Conservation (phyloP, 1,140 invertebrate genomes). For the silkworm (Bombyx mori) region DNA sequence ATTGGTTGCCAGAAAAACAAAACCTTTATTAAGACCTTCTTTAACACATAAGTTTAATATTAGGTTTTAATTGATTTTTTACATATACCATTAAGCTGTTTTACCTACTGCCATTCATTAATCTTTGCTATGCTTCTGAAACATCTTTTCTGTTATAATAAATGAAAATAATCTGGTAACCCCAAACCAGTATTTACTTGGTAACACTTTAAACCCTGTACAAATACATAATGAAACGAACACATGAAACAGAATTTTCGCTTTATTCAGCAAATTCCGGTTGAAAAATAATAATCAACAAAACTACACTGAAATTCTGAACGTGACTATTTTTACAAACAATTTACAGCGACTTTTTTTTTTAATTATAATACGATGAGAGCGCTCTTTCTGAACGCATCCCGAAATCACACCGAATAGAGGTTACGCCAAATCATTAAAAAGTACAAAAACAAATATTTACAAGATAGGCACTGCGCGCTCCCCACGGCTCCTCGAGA, state of each 20-base stretch:
- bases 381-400: neutral
- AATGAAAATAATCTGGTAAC: too few species aligned
- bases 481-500: neutral
- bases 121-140: too few species aligned
- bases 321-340: conserved; percentile 68
- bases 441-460: conserved; percentile 39
- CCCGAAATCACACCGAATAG: conserved; percentile 1
- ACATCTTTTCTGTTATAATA: too few species aligned
- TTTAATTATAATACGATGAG: conserved; percentile 25
- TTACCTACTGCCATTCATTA: too few species aligned
- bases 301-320: conserved; percentile 66
- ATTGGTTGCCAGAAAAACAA: too few species aligned
- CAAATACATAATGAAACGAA: conserved; percentile 43
- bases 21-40: too few species aligned
- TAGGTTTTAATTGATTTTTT: too few species aligned
- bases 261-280: conserved; percentile 66
- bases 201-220: neutral
- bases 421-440: conserved; percentile 8
- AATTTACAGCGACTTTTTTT: conserved; percentile 55
- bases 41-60: too few species aligned
- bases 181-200: too few species aligned
- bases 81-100: too few species aligned
- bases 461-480: conserved; percentile 43
- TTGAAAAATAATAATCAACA: conserved; percentile 68
- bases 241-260: conserved; percentile 60